phyloP scores from a whole-genome alignment of 2,113 vertebrate species.

The Siniperca knerii region DNA sequence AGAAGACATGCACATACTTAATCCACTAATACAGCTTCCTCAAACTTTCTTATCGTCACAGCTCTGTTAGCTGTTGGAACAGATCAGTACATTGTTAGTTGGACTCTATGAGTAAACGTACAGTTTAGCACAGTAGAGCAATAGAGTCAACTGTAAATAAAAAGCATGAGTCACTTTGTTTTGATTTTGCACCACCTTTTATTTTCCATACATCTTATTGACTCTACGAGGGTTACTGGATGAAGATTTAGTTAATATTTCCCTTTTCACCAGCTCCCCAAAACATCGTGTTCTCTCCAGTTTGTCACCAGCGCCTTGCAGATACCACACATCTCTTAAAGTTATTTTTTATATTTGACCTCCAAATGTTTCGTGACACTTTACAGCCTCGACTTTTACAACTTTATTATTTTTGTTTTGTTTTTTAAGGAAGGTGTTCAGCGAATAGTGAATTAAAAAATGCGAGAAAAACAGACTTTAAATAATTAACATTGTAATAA shows the following conservation, averaged over 20 bases:
- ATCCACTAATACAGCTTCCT: not conserved
- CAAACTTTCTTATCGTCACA: not conserved
- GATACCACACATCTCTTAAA: constrained; percentile 18
- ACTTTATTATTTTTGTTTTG: not conserved
- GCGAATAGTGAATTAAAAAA: not conserved
- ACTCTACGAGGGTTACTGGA: not conserved
- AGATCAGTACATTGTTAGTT: not conserved
- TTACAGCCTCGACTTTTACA: not conserved
- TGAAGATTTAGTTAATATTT: constrained; percentile 21
- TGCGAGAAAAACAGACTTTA: not conserved
- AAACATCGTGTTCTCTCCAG: not conserved
- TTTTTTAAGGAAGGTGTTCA: not conserved
- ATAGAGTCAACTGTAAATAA: not conserved
- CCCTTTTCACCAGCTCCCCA: constrained; percentile 43
- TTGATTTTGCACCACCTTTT: constrained; percentile 50
- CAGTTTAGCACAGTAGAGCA: no score
- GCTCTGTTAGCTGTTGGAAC: not conserved
- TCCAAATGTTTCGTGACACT: not conserved
- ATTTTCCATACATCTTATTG: constrained; percentile 41
- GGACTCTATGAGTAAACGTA: not conserved
- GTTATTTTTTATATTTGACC: not conserved
- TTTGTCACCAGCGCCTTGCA: constrained; percentile 12
- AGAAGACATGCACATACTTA: not conserved
- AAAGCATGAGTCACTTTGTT: not conserved
- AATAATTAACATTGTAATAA: not conserved